Evolutionary conservation across 2,113 vertebrate genomes (phyloP).

Genomic region (Rafetus swinhoei): DNA sequence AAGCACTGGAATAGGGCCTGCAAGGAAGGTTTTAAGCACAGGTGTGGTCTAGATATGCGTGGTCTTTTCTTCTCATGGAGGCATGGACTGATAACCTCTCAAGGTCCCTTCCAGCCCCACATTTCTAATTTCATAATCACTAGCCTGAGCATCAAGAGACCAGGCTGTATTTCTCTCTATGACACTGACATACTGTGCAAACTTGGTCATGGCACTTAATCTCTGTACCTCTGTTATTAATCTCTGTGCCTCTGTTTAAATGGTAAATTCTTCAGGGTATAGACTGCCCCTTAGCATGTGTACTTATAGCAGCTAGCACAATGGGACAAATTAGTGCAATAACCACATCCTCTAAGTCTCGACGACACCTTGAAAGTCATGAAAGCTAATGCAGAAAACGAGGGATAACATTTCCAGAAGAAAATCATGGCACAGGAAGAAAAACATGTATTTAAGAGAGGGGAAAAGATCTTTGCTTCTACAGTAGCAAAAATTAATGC

Average conservation of each 20-base stretch:
- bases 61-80: background rate
- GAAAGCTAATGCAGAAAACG: background rate
- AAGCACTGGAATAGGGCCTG: background rate
- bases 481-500: constrained; percentile 60
- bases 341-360: background rate
- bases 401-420: background rate
- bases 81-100: background rate
- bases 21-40: background rate
- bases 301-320: background rate
- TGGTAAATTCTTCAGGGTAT: background rate
- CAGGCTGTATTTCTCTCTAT: background rate
- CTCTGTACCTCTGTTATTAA: background rate
- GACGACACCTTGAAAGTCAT: background rate
- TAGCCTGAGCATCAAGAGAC: background rate
- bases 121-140: background rate
- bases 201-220: rapidly evolving
- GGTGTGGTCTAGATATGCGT: background rate
- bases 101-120: background rate
- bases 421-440: background rate
- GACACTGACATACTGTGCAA: rapidly evolving
- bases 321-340: background rate
- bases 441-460: background rate
- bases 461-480: constrained; percentile 31
- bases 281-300: background rate
- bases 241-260: background rate